Conservation (phyloP, 2,888 invertebrate genomes). For the Adelphocoris suturalis region DNA sequence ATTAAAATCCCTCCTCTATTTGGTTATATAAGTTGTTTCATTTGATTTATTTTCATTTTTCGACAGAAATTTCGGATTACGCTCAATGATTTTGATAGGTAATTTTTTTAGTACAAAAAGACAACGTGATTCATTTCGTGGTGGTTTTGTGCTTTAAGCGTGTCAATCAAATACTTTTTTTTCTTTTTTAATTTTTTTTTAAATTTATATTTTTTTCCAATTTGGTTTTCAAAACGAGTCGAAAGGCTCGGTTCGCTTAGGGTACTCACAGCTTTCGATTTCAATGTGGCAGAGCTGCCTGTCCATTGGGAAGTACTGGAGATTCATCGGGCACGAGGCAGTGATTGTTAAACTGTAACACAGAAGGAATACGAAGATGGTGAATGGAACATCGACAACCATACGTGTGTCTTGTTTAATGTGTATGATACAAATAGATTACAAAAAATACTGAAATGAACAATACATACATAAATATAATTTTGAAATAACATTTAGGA, state of each 20-base stretch:
- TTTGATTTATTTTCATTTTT: too few species aligned
- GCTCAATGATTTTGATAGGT: background rate
- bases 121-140: conserved; percentile 56
- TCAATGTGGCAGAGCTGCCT: conserved; percentile 95
- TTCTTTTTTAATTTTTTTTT: background rate
- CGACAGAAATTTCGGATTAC: too few species aligned
- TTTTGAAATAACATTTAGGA: too few species aligned
- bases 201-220: background rate
- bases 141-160: conserved; percentile 68
- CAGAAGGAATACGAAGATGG: background rate
- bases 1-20: too few species aligned
- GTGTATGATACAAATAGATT: too few species aligned
- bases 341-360: conserved; percentile 93
- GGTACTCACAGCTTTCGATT: conserved; percentile 98
- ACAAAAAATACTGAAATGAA: too few species aligned
- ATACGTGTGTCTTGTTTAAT: too few species aligned
- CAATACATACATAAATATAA: too few species aligned
- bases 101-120: background rate
- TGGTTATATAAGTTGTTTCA: too few species aligned
- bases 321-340: conserved; percentile 96
- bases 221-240: background rate
- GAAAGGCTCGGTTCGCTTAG: conserved; percentile 18
- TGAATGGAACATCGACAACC: too few species aligned
- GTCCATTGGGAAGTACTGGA: conserved; percentile 98
- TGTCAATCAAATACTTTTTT: conserved; percentile 63